These are phyloP conservation scores for Rhopalosiphum padi DNA, from an alignment of 1,140 invertebrate genomes.

Conservation along the genomic window DNA sequence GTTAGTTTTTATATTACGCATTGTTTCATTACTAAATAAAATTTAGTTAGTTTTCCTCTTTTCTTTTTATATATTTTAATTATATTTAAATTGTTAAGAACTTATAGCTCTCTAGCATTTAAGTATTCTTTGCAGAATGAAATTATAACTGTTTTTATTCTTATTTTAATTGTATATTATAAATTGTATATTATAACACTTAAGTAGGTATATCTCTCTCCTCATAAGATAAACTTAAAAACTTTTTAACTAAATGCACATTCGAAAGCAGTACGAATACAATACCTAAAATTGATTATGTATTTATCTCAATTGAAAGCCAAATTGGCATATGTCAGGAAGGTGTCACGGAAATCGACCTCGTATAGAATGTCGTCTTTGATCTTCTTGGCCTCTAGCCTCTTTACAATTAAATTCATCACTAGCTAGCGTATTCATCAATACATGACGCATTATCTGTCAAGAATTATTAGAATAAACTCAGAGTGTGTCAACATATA, in stretches of 20 bases:
- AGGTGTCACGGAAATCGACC: not conserved
- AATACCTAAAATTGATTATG: constrained; percentile 2
- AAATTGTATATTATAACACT: no score
- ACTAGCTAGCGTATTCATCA: not conserved
- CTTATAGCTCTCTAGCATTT: not conserved
- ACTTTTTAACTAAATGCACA: not conserved
- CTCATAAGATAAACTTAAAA: not conserved
- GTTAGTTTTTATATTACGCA: not conserved
- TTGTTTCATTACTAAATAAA: not conserved
- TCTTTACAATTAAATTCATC: constrained; percentile 44
- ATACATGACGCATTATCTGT: not conserved
- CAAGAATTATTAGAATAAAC: constrained; percentile 5
- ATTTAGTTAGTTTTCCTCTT: not conserved
- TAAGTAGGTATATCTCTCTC: no score
- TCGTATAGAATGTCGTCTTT: not conserved
- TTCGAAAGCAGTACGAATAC: not conserved
- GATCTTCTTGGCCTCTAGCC: constrained; percentile 27
- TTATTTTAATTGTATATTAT: no score
- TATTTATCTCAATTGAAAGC: not conserved
- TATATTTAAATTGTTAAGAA: constrained; percentile 6
- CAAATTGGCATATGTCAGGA: not conserved
- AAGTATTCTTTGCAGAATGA: not conserved
- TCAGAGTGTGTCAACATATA: not conserved
- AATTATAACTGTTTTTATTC: no score
- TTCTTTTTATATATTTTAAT: not conserved